Evolutionary conservation across 2,888 invertebrate species (phyloP).

Genomic region (Sericinus montela): DNA sequence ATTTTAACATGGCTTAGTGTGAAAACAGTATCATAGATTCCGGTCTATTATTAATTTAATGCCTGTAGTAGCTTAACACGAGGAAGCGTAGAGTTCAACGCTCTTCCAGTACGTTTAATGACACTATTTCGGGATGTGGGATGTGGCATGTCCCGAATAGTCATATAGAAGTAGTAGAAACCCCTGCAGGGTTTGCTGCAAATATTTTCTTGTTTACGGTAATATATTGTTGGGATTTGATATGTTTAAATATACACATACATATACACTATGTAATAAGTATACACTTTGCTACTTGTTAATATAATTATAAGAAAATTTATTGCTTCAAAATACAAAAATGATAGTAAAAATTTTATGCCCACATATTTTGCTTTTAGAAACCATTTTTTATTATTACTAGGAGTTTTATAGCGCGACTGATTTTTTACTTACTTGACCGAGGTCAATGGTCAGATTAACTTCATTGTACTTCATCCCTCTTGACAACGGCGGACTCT

Average conservation of each 20-base stretch:
- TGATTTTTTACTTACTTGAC: conserved; percentile 90
- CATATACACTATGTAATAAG: too few species aligned
- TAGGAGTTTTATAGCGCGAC: too few species aligned
- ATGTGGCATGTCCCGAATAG: conserved; percentile 35
- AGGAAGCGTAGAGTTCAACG: conserved; percentile 47
- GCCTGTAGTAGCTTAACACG: conserved; percentile 35
- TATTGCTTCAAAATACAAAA: too few species aligned
- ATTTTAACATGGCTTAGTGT: too few species aligned
- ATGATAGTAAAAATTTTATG: too few species aligned
- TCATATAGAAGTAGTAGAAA: conserved; percentile 19
- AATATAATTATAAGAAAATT: too few species aligned
- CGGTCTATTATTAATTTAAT: conserved; percentile 55
- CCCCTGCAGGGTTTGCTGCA: neutral
- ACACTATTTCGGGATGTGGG: conserved; percentile 50
- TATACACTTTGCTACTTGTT: too few species aligned
- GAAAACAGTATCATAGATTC: neutral
- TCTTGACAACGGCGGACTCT: conserved; percentile 97
- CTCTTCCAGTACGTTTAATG: conserved; percentile 35
- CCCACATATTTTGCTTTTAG: too few species aligned
- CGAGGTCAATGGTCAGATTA: conserved; percentile 97
- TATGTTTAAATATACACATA: too few species aligned
- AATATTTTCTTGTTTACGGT: neutral
- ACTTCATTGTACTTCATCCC: conserved; percentile 98
- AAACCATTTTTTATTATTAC: too few species aligned
- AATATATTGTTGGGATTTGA: too few species aligned